Evolutionary conservation across 2,888 invertebrate genomes (phyloP).

Genomic region (Lissocephala sabroskyi): DNA sequence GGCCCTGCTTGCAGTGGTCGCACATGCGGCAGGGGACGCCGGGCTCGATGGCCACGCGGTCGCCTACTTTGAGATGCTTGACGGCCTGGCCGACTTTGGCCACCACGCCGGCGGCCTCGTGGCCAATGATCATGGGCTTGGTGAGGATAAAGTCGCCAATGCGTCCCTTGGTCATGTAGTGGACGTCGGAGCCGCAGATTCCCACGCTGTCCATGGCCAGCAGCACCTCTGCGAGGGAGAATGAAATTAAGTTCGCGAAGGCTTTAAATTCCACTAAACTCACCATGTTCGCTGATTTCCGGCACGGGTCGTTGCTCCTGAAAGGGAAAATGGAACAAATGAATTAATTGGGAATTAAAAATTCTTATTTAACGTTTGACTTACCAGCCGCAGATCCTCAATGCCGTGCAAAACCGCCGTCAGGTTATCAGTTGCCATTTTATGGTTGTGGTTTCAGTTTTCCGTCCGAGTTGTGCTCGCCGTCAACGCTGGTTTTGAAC

Average conservation of each 20-base stretch:
- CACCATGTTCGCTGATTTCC: constrained; percentile 80
- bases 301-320: constrained; percentile 90
- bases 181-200: constrained; percentile 98
- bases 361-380: no score
- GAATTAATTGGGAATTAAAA: no score
- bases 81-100: constrained; percentile 82
- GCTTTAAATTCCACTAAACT: no score
- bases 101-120: constrained; percentile 90
- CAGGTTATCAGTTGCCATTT: constrained; percentile 77
- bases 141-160: constrained; percentile 91
- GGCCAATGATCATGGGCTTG: constrained; percentile 95
- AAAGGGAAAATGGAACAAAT: constrained; percentile 23
- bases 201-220: constrained; percentile 93
- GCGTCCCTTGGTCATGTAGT: constrained; percentile 87
- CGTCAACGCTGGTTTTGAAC: no score
- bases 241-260: no score
- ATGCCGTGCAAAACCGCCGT: constrained; percentile 82
- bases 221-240: constrained; percentile 73
- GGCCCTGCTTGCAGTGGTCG: constrained; percentile 87
- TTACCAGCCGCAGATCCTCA: constrained; percentile 83
- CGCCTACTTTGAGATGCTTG: constrained; percentile 82
- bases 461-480: no score
- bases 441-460: no score
- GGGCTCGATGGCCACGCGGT: constrained; percentile 95
- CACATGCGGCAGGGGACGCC: constrained; percentile 91